Evolutionary conservation across 1,140 invertebrate species (phyloP), one percentile per base, ranked within the genome.

Genomic region (Drosophila busckii): DNA sequence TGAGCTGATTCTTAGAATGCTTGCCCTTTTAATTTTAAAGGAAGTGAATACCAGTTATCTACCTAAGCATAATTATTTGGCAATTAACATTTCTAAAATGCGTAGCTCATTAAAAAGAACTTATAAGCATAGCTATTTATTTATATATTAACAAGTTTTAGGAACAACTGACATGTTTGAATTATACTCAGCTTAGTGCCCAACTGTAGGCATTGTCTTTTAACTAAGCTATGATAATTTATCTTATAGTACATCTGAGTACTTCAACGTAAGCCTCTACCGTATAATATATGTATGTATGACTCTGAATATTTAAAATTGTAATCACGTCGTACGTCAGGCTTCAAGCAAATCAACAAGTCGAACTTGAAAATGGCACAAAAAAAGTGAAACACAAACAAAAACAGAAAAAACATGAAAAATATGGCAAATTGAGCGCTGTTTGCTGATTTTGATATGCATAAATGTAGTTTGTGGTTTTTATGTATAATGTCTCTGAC

Each of bases 321-420:
- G 73, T 20, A 52, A 49, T 25, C 48, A 49, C 55, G 55, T 50
- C 26, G 40, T 7, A 10, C 6, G 9, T 29, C 40, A 38, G 15
- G n/a, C 13, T 46, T 25, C 31, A 23, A 25, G 23, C 20, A 10
- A 35, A 65, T 42, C 48, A 59, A 62, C 52, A 63, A 55, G 45
- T 49, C 40, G 58, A 67, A 66, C 68, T 67, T 70, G 52, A 70
- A 67, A 65, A 63, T 49, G 35, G 38, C 35, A 48, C 56, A 66
- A 40, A 60, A 60, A n/a, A n/a, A n/a, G n/a, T 70, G 52, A 70
- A 67, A 65, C 58, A 44, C 29, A 32, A 29, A 48, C 56, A 66
- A 40, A 60, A 60, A 65, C 48, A 48, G 19, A 23, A 20, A 23
- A 22, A 53, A 34, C 56, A 34, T 26, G 12, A 4, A 16, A 12